phyloP scores from a whole-genome alignment of 35 echinoderm and acorn worm species.

The Antedon bifida region DNA sequence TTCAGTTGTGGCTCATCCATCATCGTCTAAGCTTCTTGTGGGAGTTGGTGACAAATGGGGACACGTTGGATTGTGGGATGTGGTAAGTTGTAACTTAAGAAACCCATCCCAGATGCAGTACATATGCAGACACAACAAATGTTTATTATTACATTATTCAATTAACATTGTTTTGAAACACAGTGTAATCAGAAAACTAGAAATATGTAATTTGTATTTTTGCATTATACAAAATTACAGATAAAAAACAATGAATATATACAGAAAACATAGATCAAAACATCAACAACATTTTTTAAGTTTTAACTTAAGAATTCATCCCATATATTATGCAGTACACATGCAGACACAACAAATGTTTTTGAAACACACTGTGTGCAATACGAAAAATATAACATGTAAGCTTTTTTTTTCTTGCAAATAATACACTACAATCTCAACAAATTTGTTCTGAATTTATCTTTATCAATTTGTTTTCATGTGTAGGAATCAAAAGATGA shows the following conservation, averaged over 20 bases:
- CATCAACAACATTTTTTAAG: too few species aligned
- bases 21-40: slow-evolving; percentile 29
- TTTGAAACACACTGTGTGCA: too few species aligned
- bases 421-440: neutral
- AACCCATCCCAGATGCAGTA: neutral
- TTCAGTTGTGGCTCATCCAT: slow-evolving; percentile 59
- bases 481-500: slow-evolving; percentile 20
- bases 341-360: too few species aligned
- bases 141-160: too few species aligned
- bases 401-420: neutral
- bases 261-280: too few species aligned
- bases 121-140: too few species aligned
- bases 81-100: slow-evolving; percentile 33
- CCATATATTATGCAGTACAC: too few species aligned
- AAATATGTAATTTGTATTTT: neutral
- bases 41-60: slow-evolving; percentile 78
- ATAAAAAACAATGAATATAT: too few species aligned
- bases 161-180: too few species aligned
- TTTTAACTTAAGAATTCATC: neutral
- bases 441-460: neutral
- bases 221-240: too few species aligned
- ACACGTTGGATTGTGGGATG: slow-evolving; percentile 69
- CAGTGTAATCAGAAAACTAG: too few species aligned
- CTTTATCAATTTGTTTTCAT: neutral
- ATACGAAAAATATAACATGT: too few species aligned